phyloP scores from a whole-genome alignment of 2,888 invertebrate genomes.

The Creontiades dilutus region DNA sequence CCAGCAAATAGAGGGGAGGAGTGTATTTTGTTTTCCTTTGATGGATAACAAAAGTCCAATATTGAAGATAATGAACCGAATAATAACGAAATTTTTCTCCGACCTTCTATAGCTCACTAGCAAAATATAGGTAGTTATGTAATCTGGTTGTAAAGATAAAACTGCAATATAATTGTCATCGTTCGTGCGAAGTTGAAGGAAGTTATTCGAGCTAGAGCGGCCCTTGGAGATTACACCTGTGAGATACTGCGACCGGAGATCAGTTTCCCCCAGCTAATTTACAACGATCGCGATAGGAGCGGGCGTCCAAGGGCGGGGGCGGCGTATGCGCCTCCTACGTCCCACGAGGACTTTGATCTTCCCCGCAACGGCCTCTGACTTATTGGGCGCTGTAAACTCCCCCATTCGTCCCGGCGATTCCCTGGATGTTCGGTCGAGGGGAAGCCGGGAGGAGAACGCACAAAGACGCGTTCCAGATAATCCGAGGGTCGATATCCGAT shows the following conservation, averaged over 20 bases:
- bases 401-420: neutral
- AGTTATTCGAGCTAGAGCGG: too few relatives aligned
- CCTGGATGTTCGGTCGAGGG: neutral
- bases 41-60: too few relatives aligned
- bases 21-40: too few relatives aligned
- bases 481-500: conserved; percentile 4
- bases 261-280: conserved; percentile 19
- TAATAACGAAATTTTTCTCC: too few relatives aligned
- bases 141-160: too few relatives aligned
- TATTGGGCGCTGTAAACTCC: neutral
- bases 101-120: too few relatives aligned
- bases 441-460: neutral
- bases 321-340: conserved; percentile 1
- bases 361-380: conserved; percentile 29
- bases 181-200: too few relatives aligned
- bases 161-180: too few relatives aligned
- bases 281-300: conserved; percentile 25
- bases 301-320: neutral
- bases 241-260: conserved; percentile 5
- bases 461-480: neutral
- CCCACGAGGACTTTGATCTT: conserved; percentile 42
- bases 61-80: too few relatives aligned
- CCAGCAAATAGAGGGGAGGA: too few relatives aligned
- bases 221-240: conserved; percentile 12
- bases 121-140: too few relatives aligned